phyloP scores from a whole-genome alignment of 2,113 vertebrate species.

The Orycteropus afer region DNA sequence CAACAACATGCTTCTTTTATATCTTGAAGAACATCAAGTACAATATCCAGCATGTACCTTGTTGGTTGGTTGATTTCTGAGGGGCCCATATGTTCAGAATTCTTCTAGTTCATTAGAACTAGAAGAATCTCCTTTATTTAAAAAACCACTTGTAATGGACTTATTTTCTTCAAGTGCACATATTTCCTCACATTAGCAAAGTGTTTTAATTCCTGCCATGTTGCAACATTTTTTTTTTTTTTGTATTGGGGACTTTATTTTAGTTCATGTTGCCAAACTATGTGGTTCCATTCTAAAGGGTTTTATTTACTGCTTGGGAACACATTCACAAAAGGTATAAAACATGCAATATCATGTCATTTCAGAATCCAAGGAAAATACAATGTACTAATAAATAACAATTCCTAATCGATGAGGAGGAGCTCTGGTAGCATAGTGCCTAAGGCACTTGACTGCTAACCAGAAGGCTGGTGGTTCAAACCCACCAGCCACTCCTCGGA shows the following conservation, averaged over 20 bases:
- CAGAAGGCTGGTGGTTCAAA: no score
- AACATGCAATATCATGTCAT: not conserved
- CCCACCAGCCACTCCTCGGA: no score
- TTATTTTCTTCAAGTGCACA: not conserved
- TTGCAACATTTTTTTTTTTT: slow-evolving; percentile 26
- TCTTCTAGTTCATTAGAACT: slow-evolving; percentile 5
- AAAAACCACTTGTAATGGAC: not conserved
- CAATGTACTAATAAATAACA: not conserved
- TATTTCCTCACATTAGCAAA: slow-evolving; percentile 4
- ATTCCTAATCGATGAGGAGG: not conserved
- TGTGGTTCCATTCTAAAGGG: not conserved
- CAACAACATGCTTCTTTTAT: no score
- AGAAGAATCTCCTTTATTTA: not conserved
- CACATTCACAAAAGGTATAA: not conserved
- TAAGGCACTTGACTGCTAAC: no score
- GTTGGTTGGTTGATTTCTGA: not conserved
- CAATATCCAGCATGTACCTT: not conserved
- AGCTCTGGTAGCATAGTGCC: no score
- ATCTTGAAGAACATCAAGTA: not conserved
- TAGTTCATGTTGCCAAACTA: not conserved
- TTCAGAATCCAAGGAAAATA: slow-evolving; percentile 27
- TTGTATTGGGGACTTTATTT: slow-evolving; percentile 5
- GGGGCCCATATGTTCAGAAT: not conserved
- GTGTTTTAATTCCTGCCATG: slow-evolving; percentile 26
- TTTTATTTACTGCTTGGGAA: slow-evolving; percentile 28